Base-by-base conservation (phyloP, 2,888 invertebrate species). In the Drosophila flavopinicola region DNA sequence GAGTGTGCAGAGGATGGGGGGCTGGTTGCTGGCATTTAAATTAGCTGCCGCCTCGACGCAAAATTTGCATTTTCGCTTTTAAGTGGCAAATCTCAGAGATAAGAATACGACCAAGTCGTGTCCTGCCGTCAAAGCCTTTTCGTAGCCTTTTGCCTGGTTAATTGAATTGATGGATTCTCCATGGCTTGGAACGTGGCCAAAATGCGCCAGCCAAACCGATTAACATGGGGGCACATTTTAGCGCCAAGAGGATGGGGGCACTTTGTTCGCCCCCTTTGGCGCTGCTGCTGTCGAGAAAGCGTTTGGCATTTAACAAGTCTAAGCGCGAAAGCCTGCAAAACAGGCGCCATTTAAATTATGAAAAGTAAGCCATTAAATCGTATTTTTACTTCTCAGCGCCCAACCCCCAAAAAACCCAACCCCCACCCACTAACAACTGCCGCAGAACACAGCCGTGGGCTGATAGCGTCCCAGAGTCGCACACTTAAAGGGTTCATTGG, bases 331-430 rank as follows among this genome's bases (percentile, higher is more conserved):
- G 24, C 48, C 41, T 44, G 42, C 17, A 13, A 30, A 48, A 52
- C 39, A 32, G 37, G n/a, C 35, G 30, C 64, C 74, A 75, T 75
- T 82, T 85, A 85, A 88, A 88, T 88, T 88, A 88, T 88, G 86
- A 88, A 88, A 86, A 86, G 86, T 88, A 78, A 88, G 89, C 85
- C 78, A 88, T 88, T 78, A 88, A 86, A 88, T 88, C 85, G 78
- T 80, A 88, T 86, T 85, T 85, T 74, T 82, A 84, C 87, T 76
- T 85, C 56, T 66, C 61, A 60, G 25, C 13, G 39, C 13, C 17
- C 51, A n/a, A 0, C 27, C 17, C 27, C 17, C 30, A 9, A 38
- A 7, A 30, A 4, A 23, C 42, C 45, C n/a, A 38, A 41, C 15
- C 7, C 17, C 35, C 32, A n/a, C 24, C 39, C 7, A 41, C 11